These are phyloP conservation scores for Eudyptes chrysolophus DNA, from an alignment of 2,113 vertebrate species.

Conservation along the genomic window DNA sequence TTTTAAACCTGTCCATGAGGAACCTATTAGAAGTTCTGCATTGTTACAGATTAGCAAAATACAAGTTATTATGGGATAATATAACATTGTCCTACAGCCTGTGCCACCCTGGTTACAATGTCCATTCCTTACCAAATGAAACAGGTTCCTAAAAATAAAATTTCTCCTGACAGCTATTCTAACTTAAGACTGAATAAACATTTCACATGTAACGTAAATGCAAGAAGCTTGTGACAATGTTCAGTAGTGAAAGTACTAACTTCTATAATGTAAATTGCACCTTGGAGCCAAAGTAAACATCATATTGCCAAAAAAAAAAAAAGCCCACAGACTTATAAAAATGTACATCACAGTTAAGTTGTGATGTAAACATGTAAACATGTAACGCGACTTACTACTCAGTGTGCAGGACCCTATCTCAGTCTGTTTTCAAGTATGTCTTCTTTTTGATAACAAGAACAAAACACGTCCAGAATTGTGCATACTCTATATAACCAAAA, in stretches of 20 bases:
- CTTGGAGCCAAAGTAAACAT: background rate
- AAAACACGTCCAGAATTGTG: background rate
- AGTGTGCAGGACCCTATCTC: background rate
- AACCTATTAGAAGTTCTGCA: background rate
- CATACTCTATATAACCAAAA: background rate
- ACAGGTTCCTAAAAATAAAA: background rate
- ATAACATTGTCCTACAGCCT: background rate
- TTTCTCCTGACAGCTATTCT: background rate
- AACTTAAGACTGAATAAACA: background rate
- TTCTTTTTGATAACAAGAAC: background rate
- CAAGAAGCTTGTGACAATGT: background rate
- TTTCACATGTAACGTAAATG: background rate
- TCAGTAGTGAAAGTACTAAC: background rate
- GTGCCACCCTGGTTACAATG: background rate
- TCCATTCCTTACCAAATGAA: background rate
- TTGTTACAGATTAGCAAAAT: background rate
- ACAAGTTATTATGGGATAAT: background rate
- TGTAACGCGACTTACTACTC: background rate
- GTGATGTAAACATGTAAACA: background rate
- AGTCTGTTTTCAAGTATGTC: background rate
- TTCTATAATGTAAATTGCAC: background rate
- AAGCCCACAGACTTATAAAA: background rate
- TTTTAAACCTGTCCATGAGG: background rate
- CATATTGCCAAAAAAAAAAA: background rate
- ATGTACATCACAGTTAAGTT: background rate